Conservation (phyloP, 2,888 invertebrate genomes). For the Agriopis marginaria region DNA sequence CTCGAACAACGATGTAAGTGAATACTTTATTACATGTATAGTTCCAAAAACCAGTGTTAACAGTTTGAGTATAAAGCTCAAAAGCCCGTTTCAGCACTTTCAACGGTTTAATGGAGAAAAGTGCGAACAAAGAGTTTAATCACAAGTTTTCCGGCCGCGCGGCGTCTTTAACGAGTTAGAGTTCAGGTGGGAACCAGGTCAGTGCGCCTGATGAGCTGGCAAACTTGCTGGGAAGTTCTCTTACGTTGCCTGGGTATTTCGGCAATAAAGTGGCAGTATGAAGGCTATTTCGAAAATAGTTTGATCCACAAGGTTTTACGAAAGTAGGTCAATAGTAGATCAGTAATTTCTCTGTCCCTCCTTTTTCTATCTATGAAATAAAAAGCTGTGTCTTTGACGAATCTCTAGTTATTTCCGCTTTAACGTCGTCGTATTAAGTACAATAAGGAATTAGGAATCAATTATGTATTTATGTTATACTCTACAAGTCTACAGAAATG, state of each 20-base stretch:
- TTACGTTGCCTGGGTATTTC: neutral
- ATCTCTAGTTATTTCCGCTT: no score
- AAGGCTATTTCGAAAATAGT: neutral
- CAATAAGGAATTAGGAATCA: no score
- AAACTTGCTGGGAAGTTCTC: conserved; percentile 9
- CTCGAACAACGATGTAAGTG: neutral
- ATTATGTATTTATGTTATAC: no score
- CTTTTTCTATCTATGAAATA: no score
- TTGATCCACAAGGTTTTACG: neutral
- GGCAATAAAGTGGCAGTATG: neutral
- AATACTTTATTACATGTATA: neutral
- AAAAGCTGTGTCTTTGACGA: no score
- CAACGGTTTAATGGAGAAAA: conserved; percentile 40
- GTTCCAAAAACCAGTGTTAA: neutral
- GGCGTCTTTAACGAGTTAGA: conserved; percentile 43
- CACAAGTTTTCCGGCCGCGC: conserved; percentile 34
- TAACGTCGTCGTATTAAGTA: no score
- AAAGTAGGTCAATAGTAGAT: neutral
- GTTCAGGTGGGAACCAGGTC: conserved; percentile 28
- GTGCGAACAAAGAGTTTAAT: conserved; percentile 46
- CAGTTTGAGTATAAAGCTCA: conserved; percentile 3
- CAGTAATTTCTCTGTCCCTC: neutral
- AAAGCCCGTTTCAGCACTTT: conserved; percentile 18
- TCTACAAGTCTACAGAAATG: no score
- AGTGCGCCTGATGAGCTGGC: conserved; percentile 8